Percentiles rank a stretch among this genome's conserved stretches.
These are phyloP conservation scores for Drosophila melanogaster DNA, from an alignment of 1,140 invertebrate species.

Conservation along the genomic window DNA sequence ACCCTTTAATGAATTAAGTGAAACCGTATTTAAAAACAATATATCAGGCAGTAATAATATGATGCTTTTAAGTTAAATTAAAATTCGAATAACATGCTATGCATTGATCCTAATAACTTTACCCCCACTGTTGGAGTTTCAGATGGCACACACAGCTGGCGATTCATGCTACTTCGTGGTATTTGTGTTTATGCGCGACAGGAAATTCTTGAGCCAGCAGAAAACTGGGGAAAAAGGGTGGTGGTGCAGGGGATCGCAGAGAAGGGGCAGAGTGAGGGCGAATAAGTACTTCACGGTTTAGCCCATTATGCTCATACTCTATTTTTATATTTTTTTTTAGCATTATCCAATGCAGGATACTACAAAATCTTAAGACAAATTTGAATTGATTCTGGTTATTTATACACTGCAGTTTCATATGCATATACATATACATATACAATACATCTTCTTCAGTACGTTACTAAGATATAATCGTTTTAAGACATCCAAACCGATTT, in stretches of 20 bases:
- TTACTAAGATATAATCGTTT: neutral
- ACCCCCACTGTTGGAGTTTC: slow-evolving; percentile 13
- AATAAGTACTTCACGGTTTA: slow-evolving; percentile 16
- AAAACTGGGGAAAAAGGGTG: slow-evolving; percentile 17
- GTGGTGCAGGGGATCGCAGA: neutral
- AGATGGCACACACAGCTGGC: slow-evolving; percentile 34
- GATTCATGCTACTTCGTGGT: slow-evolving; percentile 43
- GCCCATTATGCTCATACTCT: neutral
- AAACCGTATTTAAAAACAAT: no score
- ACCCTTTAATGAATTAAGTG: no score
- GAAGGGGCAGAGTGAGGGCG: neutral
- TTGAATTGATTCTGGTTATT: no score
- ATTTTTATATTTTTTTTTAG: no score
- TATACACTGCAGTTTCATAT: no score
- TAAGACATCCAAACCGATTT: no score
- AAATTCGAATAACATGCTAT: neutral
- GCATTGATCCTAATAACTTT: neutral
- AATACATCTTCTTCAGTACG: no score
- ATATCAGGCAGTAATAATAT: no score
- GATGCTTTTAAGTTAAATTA: no score
- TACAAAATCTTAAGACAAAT: no score
- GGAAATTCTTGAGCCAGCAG: slow-evolving; percentile 67
- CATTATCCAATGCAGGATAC: no score
- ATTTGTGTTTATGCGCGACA: slow-evolving; percentile 49
- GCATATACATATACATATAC: no score